A percentile compares a stretch with the other conserved stretches of the same genome.
These are phyloP conservation scores for Egretta garzetta DNA, from an alignment of 2,113 vertebrate species.

Conservation along the genomic window DNA sequence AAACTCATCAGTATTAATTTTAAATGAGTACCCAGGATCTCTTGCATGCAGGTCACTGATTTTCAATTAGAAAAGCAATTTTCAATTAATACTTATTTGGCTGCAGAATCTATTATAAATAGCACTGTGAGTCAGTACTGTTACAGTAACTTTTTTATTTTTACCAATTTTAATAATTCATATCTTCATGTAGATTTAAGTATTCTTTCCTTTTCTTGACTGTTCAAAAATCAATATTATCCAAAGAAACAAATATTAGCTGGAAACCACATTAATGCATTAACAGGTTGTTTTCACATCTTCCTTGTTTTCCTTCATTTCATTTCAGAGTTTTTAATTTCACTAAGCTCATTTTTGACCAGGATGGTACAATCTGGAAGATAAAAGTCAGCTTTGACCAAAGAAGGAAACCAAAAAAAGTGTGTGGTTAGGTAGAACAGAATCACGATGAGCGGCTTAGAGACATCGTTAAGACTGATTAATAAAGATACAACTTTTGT, in stretches of 20 bases:
- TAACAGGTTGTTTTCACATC: neutral
- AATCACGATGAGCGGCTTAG: neutral
- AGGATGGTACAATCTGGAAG: neutral
- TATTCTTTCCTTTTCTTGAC: neutral
- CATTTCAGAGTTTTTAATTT: neutral
- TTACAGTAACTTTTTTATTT: neutral
- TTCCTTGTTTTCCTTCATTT: neutral
- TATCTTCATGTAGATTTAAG: neutral
- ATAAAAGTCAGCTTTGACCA: neutral
- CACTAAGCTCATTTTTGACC: neutral
- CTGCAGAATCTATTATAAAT: neutral
- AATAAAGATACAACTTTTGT: neutral
- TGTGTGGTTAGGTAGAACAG: neutral
- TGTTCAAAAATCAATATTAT: neutral
- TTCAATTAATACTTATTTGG: neutral
- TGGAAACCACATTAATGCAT: neutral
- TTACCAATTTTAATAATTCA: neutral
- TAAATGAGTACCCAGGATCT: neutral
- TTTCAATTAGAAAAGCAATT: neutral
- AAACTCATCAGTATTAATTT: neutral
- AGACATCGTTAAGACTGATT: neutral
- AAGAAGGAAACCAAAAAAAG: neutral
- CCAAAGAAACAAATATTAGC: neutral
- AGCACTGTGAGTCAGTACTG: neutral
- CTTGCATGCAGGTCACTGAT: neutral